Percentiles rank a stretch among this genome's conserved stretches.
Evolutionary conservation across 2,113 vertebrate genomes (phyloP).

Genomic region (Gulo gulo): DNA sequence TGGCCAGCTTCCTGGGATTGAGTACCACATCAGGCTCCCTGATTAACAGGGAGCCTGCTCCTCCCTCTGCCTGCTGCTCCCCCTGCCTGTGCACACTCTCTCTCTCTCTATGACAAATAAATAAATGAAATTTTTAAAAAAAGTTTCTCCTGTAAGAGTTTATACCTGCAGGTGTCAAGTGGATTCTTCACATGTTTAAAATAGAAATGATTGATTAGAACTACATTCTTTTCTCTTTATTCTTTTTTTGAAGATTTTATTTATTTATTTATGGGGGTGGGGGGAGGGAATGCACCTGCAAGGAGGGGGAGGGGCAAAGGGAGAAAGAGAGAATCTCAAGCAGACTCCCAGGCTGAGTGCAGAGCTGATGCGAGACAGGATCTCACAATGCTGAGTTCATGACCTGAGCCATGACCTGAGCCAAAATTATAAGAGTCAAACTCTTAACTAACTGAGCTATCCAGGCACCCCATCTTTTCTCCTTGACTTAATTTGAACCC

Average conservation of each 20-base stretch:
- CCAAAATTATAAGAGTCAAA: neutral
- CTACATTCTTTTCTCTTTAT: slow-evolving; percentile 82
- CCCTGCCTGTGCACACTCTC: too few species aligned
- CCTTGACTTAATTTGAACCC: slow-evolving; percentile 84
- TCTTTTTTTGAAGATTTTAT: slow-evolving; percentile 37
- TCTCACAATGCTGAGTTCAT: neutral
- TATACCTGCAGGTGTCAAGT: slow-evolving; percentile 77
- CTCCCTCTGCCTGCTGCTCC: too few species aligned
- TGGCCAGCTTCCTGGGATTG: too few species aligned
- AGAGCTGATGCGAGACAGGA: neutral
- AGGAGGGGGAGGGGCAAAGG: neutral
- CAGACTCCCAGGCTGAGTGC: neutral
- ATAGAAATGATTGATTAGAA: slow-evolving; percentile 84
- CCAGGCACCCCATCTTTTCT: slow-evolving; percentile 69
- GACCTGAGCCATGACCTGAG: neutral
- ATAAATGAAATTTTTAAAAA: too few species aligned
- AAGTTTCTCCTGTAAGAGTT: slow-evolving; percentile 71
- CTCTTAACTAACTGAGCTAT: neutral
- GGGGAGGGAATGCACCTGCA: neutral
- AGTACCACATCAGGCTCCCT: too few species aligned
- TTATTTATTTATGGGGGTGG: neutral
- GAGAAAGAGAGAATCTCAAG: neutral
- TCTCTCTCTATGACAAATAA: too few species aligned
- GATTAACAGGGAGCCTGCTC: too few species aligned
- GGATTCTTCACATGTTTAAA: slow-evolving; percentile 87